Evolutionary conservation across 2,797 vertebrate genomes (phyloP), one percentile per base, ranked within the genome.

Genomic region (Buceros bicornis): DNA sequence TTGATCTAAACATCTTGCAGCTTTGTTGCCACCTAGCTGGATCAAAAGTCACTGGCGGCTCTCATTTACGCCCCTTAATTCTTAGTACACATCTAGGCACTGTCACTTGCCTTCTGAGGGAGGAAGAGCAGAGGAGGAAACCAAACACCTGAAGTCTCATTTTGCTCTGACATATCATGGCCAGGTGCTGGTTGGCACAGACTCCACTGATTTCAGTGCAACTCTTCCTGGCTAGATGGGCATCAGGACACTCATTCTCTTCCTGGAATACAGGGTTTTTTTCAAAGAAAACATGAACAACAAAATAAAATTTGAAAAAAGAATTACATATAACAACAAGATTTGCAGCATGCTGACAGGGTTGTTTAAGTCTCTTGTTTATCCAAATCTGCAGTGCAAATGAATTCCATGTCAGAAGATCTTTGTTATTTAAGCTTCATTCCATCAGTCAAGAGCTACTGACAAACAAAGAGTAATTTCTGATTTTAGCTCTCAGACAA

Each of bases 1-100:
- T 89, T 92, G 89, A 95, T 87, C 58, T 86, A 72, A 93, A 83
- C 33, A 77, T 76, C 48, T 91, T 89, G 50, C 16, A 91, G 73
- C 47, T 78, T 87, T 90, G 33, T 78, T 90, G 65, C 47, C 26
- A 56, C 56, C 61, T 84, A 74, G n/a, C 31, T 87, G 18, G 53
- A 84, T 81, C 71, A 90, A 65, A 95, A 94, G 40, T 60, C 54
- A 42, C 24, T 26, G 47, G 5, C 37, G 80, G 56, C 16, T 93
- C 20, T 69, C 0, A 31, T 66, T 89, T 93, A 29, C 4, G 5
- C 18, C 50, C 54, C 26, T 57, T 80, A 56, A 82, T 86, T 87
- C 19, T 89, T 58, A n/a, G 9, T 31, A 28, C 9, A 22, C 20
- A 33, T 26, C 42, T 66, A 13, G 42, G 5, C 6, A 40, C 5